Conservation (phyloP, 2,113 vertebrate genomes). For the Thymallus thymallus region DNA sequence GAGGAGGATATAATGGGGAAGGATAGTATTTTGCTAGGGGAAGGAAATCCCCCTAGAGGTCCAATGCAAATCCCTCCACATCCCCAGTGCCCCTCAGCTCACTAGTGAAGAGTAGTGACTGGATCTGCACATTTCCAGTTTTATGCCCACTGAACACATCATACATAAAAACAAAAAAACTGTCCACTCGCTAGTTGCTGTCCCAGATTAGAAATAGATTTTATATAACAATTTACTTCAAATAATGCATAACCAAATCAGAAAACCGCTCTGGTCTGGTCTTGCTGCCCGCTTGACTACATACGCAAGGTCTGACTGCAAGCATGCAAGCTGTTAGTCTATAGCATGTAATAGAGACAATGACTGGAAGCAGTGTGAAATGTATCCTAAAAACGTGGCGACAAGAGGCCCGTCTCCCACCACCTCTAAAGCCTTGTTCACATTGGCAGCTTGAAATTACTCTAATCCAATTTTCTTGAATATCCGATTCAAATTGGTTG, state of each 20-base stretch:
- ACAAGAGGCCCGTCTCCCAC: slow-evolving; percentile 25
- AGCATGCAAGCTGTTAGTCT: background rate
- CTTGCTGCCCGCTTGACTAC: too few relatives aligned
- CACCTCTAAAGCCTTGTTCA: slow-evolving; percentile 13
- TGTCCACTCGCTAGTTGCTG: slow-evolving; percentile 49
- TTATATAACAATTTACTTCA: slow-evolving; percentile 60
- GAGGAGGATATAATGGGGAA: background rate
- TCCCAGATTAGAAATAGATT: slow-evolving; percentile 58
- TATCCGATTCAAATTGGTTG: too few relatives aligned
- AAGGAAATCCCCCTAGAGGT: background rate
- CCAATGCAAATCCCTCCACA: background rate
- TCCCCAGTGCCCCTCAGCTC: background rate
- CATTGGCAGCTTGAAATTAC: too few relatives aligned
- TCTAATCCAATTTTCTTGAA: too few relatives aligned
- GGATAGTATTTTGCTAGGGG: background rate
- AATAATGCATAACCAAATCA: slow-evolving; percentile 53
- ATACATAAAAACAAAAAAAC: slow-evolving; percentile 38
- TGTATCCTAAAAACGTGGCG: background rate
- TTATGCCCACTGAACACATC: slow-evolving; percentile 38
- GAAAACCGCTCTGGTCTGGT: too few relatives aligned
- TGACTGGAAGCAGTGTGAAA: background rate
- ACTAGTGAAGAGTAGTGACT: background rate
- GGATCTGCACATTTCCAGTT: slow-evolving; percentile 10
- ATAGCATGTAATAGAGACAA: too few relatives aligned
- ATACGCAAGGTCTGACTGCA: background rate